Evolutionary conservation across 2,888 invertebrate genomes (phyloP), one percentile per base, ranked within the genome.

Genomic region (Athalia rosae): DNA sequence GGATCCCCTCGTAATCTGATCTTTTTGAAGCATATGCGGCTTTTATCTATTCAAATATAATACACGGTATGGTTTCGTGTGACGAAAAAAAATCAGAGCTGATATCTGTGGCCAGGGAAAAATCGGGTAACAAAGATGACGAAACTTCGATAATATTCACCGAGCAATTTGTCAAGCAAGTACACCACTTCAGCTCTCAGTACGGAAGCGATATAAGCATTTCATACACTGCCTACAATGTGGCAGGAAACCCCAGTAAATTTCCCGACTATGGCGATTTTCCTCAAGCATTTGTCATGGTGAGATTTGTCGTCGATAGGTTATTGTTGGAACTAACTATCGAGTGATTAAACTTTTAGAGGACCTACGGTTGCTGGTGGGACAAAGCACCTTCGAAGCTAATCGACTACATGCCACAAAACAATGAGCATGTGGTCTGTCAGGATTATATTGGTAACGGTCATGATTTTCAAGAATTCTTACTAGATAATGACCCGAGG

Each of bases 261-360:
- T 98, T 94, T 91, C 98, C 98, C 0, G 93, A 94, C 80, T 97
- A 97, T 89, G 98, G 98, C 15, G 98, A 98, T 88, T 97, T 95
- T 91, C 96, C 97, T 8, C 95, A 97, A 89, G 95, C 97, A 11
- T 98, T 95, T 91, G 95, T 96, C 78, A 95, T 97, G 94, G 98
- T 97, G 91, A 91, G 11, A 11, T 67, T 67, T 5, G 6, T 64
- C 9, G 7, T 6, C 59, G 59, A 3, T 11, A 59, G 43, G 53
- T n/a, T 66, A 71, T 13, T 47, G 8, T n/a, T 3, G 41, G 28
- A 41, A 11, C 62, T 9, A 3, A 13, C 13, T 4, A 71, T 53
- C 4, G 41, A n/a, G 11, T 15, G 59, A 56, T 48, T 43, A 58
- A 63, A 79, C 82, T 88, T 90, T 43, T 85, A 97, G 96, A 93